A percentile compares a stretch with the other conserved stretches of the same genome.
phyloP scores from a whole-genome alignment of 2,888 invertebrate genomes.

The Parnassius glacialis region DNA sequence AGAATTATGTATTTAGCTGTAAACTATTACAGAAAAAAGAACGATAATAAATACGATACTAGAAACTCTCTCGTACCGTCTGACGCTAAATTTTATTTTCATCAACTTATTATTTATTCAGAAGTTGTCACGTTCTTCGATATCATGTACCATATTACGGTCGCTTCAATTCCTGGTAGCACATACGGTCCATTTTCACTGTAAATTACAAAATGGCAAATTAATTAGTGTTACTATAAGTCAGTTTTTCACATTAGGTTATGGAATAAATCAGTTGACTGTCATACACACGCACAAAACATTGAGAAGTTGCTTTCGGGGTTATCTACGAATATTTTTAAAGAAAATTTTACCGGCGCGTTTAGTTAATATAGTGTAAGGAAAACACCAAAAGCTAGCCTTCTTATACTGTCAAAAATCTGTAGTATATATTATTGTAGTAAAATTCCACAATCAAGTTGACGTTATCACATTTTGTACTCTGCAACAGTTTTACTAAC shows the following conservation, averaged over 20 bases:
- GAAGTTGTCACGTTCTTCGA: slow-evolving; percentile 21
- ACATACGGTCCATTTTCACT: slow-evolving; percentile 38
- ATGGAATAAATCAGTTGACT: slow-evolving; percentile 51
- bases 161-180: slow-evolving; percentile 25
- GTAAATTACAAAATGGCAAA: slow-evolving; percentile 43
- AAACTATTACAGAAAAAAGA: slow-evolving; percentile 58
- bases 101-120: slow-evolving; percentile 29
- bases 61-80: slow-evolving; percentile 55
- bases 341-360: slow-evolving; percentile 44
- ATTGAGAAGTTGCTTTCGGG: slow-evolving; percentile 58
- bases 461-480: slow-evolving; percentile 36
- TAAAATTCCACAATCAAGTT: slow-evolving; percentile 29
- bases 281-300: slow-evolving; percentile 67
- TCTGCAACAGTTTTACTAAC: slow-evolving; percentile 27
- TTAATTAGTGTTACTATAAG: slow-evolving; percentile 44
- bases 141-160: slow-evolving; percentile 24
- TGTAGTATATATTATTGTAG: slow-evolving; percentile 27
- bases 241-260: slow-evolving; percentile 41
- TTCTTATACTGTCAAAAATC: slow-evolving; percentile 40
- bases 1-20: slow-evolving; percentile 74
- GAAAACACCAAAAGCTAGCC: slow-evolving; percentile 74
- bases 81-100: slow-evolving; percentile 42
- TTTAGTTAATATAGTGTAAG: slow-evolving; percentile 62
- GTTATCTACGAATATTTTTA: slow-evolving; percentile 53
- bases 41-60: slow-evolving; percentile 58